Evolutionary conservation across 1,140 invertebrate genomes (phyloP).

Genomic region (Trigoniulus corallinus): DNA sequence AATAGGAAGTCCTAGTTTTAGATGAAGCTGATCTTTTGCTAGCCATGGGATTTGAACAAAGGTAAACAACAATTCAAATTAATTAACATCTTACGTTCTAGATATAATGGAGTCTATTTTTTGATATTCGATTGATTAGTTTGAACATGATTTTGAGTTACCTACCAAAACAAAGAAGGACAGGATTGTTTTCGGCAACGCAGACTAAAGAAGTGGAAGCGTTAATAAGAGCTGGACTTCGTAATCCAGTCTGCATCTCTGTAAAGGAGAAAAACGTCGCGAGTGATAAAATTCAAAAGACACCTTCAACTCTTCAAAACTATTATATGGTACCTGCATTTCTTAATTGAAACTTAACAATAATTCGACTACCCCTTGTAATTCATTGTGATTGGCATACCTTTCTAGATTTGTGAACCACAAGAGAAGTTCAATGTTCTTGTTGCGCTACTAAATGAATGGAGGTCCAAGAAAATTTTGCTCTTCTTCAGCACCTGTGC

Average conservation of each 20-base stretch:
- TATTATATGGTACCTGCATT: conserved; percentile 45
- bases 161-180: conserved; percentile 81
- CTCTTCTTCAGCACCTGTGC: conserved; percentile 93
- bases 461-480: conserved; percentile 58
- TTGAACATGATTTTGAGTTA: conserved; percentile 78
- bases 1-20: conserved; percentile 73
- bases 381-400: background rate
- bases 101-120: too few species aligned
- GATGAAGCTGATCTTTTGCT: conserved; percentile 94
- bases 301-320: conserved; percentile 65
- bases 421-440: conserved; percentile 57
- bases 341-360: background rate
- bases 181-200: conserved; percentile 95
- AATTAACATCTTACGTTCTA: too few species aligned
- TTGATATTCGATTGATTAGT: conserved; percentile 21
- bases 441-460: conserved; percentile 49
- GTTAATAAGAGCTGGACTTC: conserved; percentile 75
- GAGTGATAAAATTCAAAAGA: conserved; percentile 24
- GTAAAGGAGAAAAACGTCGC: conserved; percentile 60
- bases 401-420: conserved; percentile 42
- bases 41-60: conserved; percentile 76
- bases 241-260: conserved; percentile 82
- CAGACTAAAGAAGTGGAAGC: conserved; percentile 89
- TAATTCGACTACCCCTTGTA: background rate
- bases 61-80: conserved; percentile 15